These are phyloP conservation scores for Nothocercus nigrocapillus DNA, from an alignment of 2,113 vertebrate species.

Conservation along the genomic window DNA sequence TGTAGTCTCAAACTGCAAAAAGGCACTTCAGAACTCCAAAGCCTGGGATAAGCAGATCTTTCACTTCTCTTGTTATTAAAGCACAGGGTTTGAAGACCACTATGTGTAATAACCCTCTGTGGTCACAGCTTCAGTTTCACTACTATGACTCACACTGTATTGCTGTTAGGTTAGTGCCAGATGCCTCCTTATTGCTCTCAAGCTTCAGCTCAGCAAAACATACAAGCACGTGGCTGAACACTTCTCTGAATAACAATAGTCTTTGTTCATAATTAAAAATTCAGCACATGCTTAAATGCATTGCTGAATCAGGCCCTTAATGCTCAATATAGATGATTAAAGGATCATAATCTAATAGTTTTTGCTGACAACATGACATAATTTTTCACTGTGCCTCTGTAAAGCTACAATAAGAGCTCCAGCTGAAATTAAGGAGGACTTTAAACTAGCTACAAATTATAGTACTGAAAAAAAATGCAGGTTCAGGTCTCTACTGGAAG, in stretches of 20 bases:
- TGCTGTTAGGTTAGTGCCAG: conserved; percentile 61
- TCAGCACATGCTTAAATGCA: background rate
- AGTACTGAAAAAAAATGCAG: background rate
- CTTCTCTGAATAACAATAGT: conserved; percentile 40
- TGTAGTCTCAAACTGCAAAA: background rate
- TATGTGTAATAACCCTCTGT: conserved; percentile 1
- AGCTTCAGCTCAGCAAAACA: conserved; percentile 42
- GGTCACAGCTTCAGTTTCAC: conserved; percentile 29
- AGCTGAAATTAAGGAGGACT: conserved; percentile 26
- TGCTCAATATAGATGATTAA: conserved; percentile 23
- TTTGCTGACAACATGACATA: conserved; percentile 6
- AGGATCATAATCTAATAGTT: background rate
- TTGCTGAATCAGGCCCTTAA: conserved; percentile 42
- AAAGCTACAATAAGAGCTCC: background rate
- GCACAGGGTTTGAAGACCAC: background rate
- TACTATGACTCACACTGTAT: conserved; percentile 32
- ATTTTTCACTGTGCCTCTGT: background rate
- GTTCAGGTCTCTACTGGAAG: conserved; percentile 32
- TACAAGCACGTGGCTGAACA: background rate
- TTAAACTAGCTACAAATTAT: conserved; percentile 31
- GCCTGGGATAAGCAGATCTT: background rate
- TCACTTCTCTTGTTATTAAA: conserved; percentile 16
- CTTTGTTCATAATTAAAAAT: conserved; percentile 36
- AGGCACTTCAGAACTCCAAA: background rate
- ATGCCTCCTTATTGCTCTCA: conserved; percentile 31